Percentiles rank a stretch among this genome's conserved stretches.
Conservation (phyloP, 2,113 vertebrate genomes). For the Tinamus guttatus region DNA sequence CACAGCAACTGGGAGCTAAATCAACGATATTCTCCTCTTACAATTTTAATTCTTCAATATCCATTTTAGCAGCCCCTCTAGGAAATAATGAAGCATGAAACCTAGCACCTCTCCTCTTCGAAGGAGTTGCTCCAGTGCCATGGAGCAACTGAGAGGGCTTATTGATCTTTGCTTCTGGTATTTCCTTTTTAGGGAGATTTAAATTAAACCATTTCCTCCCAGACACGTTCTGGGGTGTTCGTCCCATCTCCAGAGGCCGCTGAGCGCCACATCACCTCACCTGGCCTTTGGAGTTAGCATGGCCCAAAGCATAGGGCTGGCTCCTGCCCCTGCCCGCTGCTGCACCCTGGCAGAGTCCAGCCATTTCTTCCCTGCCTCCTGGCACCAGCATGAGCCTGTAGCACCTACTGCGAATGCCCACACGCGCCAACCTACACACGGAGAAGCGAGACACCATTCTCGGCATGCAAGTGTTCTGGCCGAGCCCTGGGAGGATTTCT, state of each 20-base stretch:
- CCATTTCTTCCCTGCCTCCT: background rate
- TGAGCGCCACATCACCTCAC: background rate
- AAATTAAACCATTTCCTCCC: background rate
- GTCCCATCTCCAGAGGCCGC: background rate
- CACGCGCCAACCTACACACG: background rate
- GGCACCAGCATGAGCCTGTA: background rate
- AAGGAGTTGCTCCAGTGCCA: background rate
- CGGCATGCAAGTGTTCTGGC: background rate
- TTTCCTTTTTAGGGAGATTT: background rate
- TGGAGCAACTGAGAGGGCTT: background rate
- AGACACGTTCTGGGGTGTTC: rapidly evolving
- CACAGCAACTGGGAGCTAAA: background rate
- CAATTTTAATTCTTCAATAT: background rate
- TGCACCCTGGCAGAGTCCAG: background rate
- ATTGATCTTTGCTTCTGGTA: background rate
- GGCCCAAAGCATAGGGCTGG: background rate
- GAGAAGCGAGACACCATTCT: background rate
- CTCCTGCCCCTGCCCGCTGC: background rate
- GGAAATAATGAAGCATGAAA: background rate
- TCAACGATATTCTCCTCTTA: background rate
- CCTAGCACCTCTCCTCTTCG: background rate
- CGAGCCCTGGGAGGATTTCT: background rate
- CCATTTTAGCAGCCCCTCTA: background rate
- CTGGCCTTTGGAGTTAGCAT: background rate
- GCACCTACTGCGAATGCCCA: background rate